A percentile compares a stretch with the other conserved stretches of the same genome.
phyloP scores from a whole-genome alignment of 2,888 invertebrate genomes.

The Cordilura impudica region DNA sequence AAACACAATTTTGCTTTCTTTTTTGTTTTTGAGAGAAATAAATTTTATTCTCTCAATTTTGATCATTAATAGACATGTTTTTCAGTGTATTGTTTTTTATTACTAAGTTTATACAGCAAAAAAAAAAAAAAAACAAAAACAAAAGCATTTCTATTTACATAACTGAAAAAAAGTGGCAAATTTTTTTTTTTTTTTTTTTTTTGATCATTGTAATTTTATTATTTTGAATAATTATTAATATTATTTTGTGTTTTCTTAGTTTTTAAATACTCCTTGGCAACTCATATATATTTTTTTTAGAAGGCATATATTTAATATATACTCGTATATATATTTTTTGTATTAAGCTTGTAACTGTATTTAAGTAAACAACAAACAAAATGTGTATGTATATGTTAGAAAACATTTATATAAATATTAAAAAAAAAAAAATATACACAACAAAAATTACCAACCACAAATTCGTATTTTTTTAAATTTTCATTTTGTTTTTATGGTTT shows the following conservation, averaged over 20 bases:
- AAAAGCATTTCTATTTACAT: background rate
- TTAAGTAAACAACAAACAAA: background rate
- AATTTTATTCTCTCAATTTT: too few species aligned
- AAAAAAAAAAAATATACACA: background rate
- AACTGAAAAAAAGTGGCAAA: background rate
- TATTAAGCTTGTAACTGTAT: conserved; percentile 12
- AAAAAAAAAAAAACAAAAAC: background rate
- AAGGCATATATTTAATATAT: background rate
- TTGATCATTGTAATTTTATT: background rate
- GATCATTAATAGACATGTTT: background rate
- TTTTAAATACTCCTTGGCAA: conserved; percentile 42
- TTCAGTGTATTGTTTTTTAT: background rate
- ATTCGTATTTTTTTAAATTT: background rate
- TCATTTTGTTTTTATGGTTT: background rate
- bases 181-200: background rate
- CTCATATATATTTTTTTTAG: background rate
- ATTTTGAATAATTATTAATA: background rate
- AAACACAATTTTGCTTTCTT: too few species aligned
- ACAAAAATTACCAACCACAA: background rate
- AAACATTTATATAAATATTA: conserved; percentile 4
- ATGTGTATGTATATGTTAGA: conserved; percentile 5
- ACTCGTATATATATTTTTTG: conserved; percentile 1
- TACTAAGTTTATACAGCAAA: background rate
- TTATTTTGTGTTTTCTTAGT: conserved; percentile 30
- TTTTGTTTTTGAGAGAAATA: too few species aligned